Base-by-base conservation (phyloP, 1,140 invertebrate genomes). In the Sesamia nonagrioides region DNA sequence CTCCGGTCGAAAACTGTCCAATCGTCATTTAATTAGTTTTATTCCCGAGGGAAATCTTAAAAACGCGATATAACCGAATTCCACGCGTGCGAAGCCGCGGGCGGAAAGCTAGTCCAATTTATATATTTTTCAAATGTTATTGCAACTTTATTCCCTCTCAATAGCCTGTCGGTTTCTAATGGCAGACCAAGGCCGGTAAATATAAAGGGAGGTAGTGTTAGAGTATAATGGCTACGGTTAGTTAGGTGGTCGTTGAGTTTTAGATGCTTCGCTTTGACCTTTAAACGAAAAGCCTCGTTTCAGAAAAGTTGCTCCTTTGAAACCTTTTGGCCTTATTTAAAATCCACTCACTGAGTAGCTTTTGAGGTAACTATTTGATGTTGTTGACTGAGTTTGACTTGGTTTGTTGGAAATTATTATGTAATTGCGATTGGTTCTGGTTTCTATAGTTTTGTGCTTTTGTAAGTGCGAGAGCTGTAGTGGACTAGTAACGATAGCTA, bases 231-330 rank as follows among this genome's bases (percentile, higher is more conserved):
- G 11, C 68, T n/a, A 50, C 52, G 27, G 73, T 80, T 84, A 77
- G 78, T 82, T 78, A 56, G 69, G 66, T 69, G 77, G 35, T 52
- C 77, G 72, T 79, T 80, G 76, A 79, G 58, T 78, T 77, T 79
- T 56, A 80, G 40, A 56, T 33, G 21, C 40, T 33, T 33, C 52
- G 48, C 52, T 75, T 61, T 79, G 72, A 78, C 78, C 54, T 72
- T 78, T 78, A 79, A 79, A 56, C 71, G 54, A 56, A 37, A 33
- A 50, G 40, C 33, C 11, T 75, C 68, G 56, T 66, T 81, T 77
- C 77, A 52, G 63, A 75, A 72, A 50, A 61, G 42, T 52, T 37
- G 35, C 21, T 33, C 37, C 58, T 61, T 60, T 75, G 27, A 73
- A 54, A 58, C 52, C 8, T 58, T 58, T 73, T 40, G 3, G 71